Base-by-base conservation (phyloP, 2,797 vertebrate genomes). In the Acomys russatus region DNA sequence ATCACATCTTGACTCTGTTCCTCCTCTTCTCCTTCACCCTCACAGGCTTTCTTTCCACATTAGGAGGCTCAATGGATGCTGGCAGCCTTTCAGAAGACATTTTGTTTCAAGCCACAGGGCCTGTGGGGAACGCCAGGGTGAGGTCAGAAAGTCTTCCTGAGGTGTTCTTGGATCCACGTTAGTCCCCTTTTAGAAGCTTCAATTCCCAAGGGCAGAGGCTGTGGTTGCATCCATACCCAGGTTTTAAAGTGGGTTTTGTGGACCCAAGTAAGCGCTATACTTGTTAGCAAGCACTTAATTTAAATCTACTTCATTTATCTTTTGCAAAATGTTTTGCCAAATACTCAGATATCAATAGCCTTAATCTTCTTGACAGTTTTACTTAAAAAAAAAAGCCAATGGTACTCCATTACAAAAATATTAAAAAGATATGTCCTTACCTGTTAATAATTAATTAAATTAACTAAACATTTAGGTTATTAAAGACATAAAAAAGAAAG, bases 1-100 rank as follows among this genome's bases (percentile, higher is more conserved):
- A n/a, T 96, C 95, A 0, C 70, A 79, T 82, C 76, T 79, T 85
- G 95, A 49, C 73, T 96, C 91, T 2, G 91, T 56, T 54, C 80
- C 56, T 97, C 94, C 17, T 33, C 96, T 20, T 66, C 90, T 61
- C 0, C 77, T 51, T 95, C 92, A 63, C 38, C 96, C 25, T 94
- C 51, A 15, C 97, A 3, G 44, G 51, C n/a, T 95, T 94, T 85
- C 77, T 95, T 95, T 96, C 96, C 54, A 76, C 87, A 87, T 92
- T 94, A 77, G 90, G 88, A 94, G 49, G 54, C 80, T 95, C 91
- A 33, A 35, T 71, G 51, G 76, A 35, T 18, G 49, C 35, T 64
- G 74, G 12, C 23, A 93, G 83, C 0, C 23, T 92, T 96, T 97
- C 97, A 35, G 97, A 97, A 0, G 98, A 97, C 98, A 98, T 98